A percentile compares a stretch with the other conserved stretches of the same genome.
These are phyloP conservation scores for Melierax canorus DNA, from an alignment of 2,113 vertebrate genomes.

Conservation along the genomic window DNA sequence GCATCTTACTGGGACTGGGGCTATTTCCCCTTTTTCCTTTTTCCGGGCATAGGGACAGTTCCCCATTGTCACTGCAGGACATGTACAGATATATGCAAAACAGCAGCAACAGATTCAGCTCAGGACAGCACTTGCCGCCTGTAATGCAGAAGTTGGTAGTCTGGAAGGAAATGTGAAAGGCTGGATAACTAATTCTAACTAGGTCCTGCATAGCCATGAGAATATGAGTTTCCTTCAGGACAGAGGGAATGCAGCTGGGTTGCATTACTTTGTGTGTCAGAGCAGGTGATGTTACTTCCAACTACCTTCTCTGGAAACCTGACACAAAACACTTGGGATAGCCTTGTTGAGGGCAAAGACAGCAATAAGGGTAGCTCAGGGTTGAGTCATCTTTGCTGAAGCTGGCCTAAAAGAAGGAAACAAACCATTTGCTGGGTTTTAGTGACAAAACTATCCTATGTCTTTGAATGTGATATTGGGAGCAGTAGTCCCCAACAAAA, in stretches of 20 bases:
- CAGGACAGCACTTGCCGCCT: neutral
- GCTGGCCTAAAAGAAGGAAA: neutral
- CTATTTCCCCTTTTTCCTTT: neutral
- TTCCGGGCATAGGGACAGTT: constrained; percentile 16
- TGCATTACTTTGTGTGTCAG: constrained; percentile 34
- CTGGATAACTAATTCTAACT: neutral
- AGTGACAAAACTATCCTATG: neutral
- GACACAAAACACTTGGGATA: neutral
- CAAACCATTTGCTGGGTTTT: neutral
- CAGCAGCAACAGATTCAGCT: neutral
- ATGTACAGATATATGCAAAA: neutral
- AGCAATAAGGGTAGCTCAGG: neutral
- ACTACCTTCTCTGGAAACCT: neutral
- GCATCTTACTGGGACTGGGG: constrained; percentile 27
- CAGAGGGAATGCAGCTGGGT: constrained; percentile 8
- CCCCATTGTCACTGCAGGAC: constrained; percentile 15
- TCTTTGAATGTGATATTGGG: neutral
- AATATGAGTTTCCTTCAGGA: neutral
- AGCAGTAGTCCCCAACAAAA: neutral
- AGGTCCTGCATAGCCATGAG: neutral
- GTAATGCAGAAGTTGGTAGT: neutral
- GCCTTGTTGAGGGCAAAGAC: neutral
- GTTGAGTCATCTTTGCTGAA: neutral
- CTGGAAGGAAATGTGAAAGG: neutral
- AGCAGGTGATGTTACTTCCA: neutral